Base-by-base conservation (phyloP, 2,888 invertebrate species). In the Cataglyphis albicans region DNA sequence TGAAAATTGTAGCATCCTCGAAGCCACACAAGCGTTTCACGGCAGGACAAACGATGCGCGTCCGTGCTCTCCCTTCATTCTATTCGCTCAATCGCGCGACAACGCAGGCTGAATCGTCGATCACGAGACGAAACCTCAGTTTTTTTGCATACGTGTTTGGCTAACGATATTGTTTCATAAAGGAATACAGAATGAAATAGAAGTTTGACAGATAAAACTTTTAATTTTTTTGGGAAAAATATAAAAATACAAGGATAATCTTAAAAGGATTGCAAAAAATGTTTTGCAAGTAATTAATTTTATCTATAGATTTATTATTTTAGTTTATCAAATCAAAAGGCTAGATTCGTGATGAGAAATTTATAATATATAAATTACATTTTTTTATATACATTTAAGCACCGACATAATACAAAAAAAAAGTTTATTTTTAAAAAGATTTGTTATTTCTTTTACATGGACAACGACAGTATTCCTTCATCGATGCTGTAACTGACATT, bases 1-100 rank as follows among this genome's bases (percentile, higher is more conserved):
- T 84, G 86, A 88, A 89, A 90, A 89, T 90, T 90, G 87, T 86
- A 64, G 74, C 86, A 84, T 89, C 80, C 85, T 73, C 67, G 63
- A 74, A 85, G 82, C 83, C 81, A 75, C 82, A 81, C 83, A 67
- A 81, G 72, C 82, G 63, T 82, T 78, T 63, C 38, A 55, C 52
- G 78, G 48, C 70, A 82, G 83, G 75, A 86, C 83, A 82, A 89
- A 85, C 85, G 84, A 84, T 76, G 67, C 76, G 76, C 32, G 63
- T 21, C 57, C 76, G 41, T 83, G 78, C 80, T 84, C 57, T 73
- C 84, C 86, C 81, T 87, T 83, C 85, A 85, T 88, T 85, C 81
- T 81, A 84, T 83, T 84, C 76, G 57, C 68, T 61, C 83, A 82
- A 75, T 85, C 81, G 67, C 78, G 72, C 48, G 48, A 82, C 83